phyloP scores from a whole-genome alignment of 2,113 vertebrate species.

The Indri indri region DNA sequence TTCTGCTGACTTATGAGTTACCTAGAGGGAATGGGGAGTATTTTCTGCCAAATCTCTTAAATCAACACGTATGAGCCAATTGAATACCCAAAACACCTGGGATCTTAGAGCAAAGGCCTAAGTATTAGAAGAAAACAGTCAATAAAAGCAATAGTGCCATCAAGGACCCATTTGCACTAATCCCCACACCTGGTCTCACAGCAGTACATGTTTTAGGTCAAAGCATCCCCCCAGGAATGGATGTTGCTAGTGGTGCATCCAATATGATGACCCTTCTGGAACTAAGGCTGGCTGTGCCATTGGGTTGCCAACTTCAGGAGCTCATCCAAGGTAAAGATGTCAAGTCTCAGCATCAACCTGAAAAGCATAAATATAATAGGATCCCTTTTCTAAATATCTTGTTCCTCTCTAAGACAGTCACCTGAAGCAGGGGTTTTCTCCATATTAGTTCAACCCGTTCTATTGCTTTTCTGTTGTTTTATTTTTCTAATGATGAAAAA shows the following conservation, averaged over 20 bases:
- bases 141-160: not conserved
- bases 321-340: not conserved
- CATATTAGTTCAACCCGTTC: no score
- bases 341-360: not conserved
- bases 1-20: not conserved
- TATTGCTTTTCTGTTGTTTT: no score
- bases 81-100: not conserved
- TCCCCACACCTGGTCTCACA: not conserved
- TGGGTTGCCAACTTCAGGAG: not conserved
- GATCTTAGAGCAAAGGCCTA: not conserved
- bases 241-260: no score
- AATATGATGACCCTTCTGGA: not conserved
- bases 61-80: not conserved
- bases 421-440: not conserved
- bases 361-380: not conserved
- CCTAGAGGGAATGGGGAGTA: not conserved
- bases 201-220: not conserved
- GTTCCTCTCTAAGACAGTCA: not conserved
- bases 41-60: not conserved
- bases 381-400: not conserved
- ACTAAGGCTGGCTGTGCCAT: not conserved
- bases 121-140: not conserved
- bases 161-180: not conserved
- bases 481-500: slow-evolving; percentile 13
- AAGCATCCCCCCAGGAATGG: not conserved